Evolutionary conservation across 2,888 invertebrate species (phyloP).

Genomic region (Amaurobius ferox): DNA sequence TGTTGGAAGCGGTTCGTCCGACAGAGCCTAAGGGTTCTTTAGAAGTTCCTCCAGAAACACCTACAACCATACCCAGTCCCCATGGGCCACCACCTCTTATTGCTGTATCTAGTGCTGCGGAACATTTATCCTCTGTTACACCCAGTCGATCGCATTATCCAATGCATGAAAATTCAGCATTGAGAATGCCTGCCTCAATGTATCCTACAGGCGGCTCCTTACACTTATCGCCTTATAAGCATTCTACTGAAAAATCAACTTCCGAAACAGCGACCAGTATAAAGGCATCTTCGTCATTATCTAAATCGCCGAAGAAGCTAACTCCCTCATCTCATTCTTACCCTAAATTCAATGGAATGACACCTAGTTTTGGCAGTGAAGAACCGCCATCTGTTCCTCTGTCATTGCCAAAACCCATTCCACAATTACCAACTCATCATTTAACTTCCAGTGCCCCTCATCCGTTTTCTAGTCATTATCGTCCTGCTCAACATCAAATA

Average conservation of each 20-base stretch:
- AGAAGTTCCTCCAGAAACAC: conserved; percentile 28
- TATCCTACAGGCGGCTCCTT: conserved; percentile 36
- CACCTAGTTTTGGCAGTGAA: conserved; percentile 35
- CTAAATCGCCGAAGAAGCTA: conserved; percentile 34
- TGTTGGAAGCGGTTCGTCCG: conserved; percentile 59
- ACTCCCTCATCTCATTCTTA: conserved; percentile 10
- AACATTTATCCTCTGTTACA: conserved; percentile 29
- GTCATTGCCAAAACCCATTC: conserved; percentile 60
- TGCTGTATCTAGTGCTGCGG: conserved; percentile 43
- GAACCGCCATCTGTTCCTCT: conserved; percentile 47
- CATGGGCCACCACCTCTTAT: conserved; percentile 67
- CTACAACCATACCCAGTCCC: conserved; percentile 47
- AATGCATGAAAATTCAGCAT: conserved; percentile 18
- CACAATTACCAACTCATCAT: conserved; percentile 52
- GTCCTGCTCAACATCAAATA: conserved; percentile 52
- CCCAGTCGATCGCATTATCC: conserved; percentile 33
- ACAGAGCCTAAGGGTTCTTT: conserved; percentile 19
- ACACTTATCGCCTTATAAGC: conserved; percentile 43
- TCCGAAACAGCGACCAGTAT: not conserved
- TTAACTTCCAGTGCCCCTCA: conserved; percentile 22
- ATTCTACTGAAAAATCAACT: conserved; percentile 23
- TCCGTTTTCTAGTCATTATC: conserved; percentile 65
- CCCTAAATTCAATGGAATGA: conserved; percentile 52
- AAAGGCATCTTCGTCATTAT: not conserved
- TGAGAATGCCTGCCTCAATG: conserved; percentile 39